A percentile compares a stretch with the other conserved stretches of the same genome.
Evolutionary conservation across 2,113 vertebrate species (phyloP).

Genomic region (Salminus brasiliensis): DNA sequence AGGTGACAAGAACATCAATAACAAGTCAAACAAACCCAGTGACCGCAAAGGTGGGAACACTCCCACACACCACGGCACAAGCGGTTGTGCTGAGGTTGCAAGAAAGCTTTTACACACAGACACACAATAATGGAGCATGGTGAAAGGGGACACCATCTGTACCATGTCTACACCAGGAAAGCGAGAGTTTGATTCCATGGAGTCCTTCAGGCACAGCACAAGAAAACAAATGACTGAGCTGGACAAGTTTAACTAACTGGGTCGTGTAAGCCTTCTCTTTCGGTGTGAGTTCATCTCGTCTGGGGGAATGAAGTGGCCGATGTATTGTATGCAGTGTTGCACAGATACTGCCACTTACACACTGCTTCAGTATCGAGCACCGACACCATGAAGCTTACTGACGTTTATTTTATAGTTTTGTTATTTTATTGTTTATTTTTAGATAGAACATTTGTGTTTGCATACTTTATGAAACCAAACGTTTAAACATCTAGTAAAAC

Average conservation of each 20-base stretch:
- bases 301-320: neutral
- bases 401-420: too few relatives aligned
- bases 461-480: too few relatives aligned
- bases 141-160: constrained; percentile 25
- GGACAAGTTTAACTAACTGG: neutral
- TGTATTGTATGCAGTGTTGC: neutral
- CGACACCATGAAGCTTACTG: too few relatives aligned
- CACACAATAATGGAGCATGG: constrained; percentile 36
- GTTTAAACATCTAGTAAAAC: too few relatives aligned
- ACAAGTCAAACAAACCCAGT: neutral
- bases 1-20: neutral
- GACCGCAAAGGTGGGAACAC: constrained; percentile 8
- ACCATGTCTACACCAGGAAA: neutral
- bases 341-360: too few relatives aligned
- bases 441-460: too few relatives aligned
- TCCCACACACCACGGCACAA: neutral
- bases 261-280: neutral
- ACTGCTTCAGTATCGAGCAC: too few relatives aligned
- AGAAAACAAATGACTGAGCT: neutral
- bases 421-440: too few relatives aligned
- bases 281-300: neutral
- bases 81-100: constrained; percentile 39
- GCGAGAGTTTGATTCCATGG: neutral
- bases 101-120: constrained; percentile 28
- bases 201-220: neutral